Base-by-base conservation (phyloP, 2,797 vertebrate species). In the Antennarius maculatus region DNA sequence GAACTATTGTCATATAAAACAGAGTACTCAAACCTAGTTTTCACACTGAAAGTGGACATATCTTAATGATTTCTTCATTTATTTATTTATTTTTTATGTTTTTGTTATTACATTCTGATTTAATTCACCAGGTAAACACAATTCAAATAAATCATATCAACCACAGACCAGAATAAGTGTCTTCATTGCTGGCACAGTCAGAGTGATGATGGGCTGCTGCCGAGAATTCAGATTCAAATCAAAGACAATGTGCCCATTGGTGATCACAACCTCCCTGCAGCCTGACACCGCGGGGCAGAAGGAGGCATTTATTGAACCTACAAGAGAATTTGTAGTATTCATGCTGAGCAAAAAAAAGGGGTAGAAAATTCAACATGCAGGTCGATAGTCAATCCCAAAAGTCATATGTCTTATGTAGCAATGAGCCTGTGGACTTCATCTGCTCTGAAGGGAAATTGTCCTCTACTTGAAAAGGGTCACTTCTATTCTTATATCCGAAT, bases 271-370 rank as follows among this genome's bases (percentile, higher is more conserved):
- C 59, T 92, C 91, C 75, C 89, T 92, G 89, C 97, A 98, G 76
- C 97, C 96, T 43, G 94, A 95, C 34, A 87, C 74, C 11, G 92
- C 93, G 9, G 96, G 97, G 78, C 97, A 98, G 89, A 96, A 98
- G 0, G 93, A 93, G 52, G 95, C 95, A 23, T 56, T 95, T 75
- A 96, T 88, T 43, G 86, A 82, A 62, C 96, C 97, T 98, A 81
- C 10, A 69, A 58, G 28, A 68, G 47, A 68, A 48, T 14, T 55
- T 55, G 28, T 28, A 61, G 11, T 39, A 54, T 63, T 65, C 45
- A 34, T 42, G 41, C n/a, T 47, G 17, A 29, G 12, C 23, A 3
- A 41, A 48, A 66, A n/a, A 61, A 23, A 16, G 0, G 18, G 29
- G 17, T 43, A 31, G 49, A 58, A 54, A 66, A 11, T 1, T 15